A percentile compares a stretch with the other conserved stretches of the same genome.
Evolutionary conservation across 2,113 vertebrate genomes (phyloP).

Genomic region (Riparia riparia): DNA sequence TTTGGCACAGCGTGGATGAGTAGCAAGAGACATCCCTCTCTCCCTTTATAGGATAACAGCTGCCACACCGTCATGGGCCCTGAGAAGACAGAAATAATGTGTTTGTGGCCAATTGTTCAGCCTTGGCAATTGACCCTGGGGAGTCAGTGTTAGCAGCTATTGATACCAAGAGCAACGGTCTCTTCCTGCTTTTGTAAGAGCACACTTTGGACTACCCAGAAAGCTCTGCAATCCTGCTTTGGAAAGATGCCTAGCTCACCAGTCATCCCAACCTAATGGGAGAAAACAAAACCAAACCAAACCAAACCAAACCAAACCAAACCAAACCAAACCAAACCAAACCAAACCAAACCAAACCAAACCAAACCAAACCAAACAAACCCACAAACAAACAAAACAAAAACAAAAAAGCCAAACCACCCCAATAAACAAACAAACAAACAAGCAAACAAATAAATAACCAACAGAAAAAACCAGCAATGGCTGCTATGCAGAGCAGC

Average conservation of each 20-base stretch:
- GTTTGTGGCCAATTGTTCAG: slow-evolving; percentile 53
- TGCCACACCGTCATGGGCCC: slow-evolving; percentile 4
- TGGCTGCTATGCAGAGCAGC: background rate
- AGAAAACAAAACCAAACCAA: background rate
- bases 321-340: too few species aligned
- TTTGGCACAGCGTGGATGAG: background rate
- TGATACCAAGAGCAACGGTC: slow-evolving; percentile 25
- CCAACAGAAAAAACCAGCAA: background rate
- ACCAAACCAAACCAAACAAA: too few species aligned
- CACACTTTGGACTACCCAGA: slow-evolving; percentile 42
- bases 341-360: too few species aligned
- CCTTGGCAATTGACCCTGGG: slow-evolving; percentile 41
- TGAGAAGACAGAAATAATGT: slow-evolving; percentile 40
- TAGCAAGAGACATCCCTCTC: background rate
- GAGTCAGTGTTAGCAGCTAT: slow-evolving; percentile 27
- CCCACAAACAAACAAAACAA: too few species aligned
- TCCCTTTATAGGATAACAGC: slow-evolving; percentile 58
- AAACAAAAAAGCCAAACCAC: too few species aligned
- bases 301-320: too few species aligned
- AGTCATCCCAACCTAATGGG: background rate
- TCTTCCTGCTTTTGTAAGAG: slow-evolving; percentile 52
- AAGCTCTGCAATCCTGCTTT: slow-evolving; percentile 45
- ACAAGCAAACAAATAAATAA: too few species aligned
- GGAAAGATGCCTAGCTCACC: background rate
- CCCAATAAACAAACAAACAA: too few species aligned